Evolutionary conservation across 2,888 invertebrate species (phyloP), one percentile per base, ranked within the genome.

Genomic region (Prionchulus punctatus): DNA sequence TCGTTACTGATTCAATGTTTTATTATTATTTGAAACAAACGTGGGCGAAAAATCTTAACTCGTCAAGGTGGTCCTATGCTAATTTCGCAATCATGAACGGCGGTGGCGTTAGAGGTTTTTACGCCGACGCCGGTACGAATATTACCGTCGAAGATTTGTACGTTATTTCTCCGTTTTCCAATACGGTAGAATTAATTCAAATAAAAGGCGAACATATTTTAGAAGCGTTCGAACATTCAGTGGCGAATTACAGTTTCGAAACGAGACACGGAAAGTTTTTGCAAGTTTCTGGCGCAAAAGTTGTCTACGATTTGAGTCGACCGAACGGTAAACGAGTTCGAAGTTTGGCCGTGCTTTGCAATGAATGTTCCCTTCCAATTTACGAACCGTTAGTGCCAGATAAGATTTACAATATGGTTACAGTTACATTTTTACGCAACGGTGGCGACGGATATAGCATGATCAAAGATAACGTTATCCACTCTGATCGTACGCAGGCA

Each of bases 251-350:
- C 23, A n/a, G 18, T 4, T 7, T 23, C 18, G 4, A n/a, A 23
- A 7, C 12, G 7, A 45, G 45, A 23, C 45, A 23, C 18, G 45
- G 45, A 7, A 45, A 45, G 23, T 45, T 45, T 45, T 45, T 45
- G 23, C 45, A 45, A 45, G 45, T 45, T 45, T 45, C 45, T 12
- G 36, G 36, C 36, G 45, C 45, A 12, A 12, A 23, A 12, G 23
- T 45, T 23, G 23, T 23, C 23, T 45, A 45, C 45, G 12, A n/a
- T 45, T 45, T 45, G 45, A 23, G 23, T 45, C 76, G 77, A 60
- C 78, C 79, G 0, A 70, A 77, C 0, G 82, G 83, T 1, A 72
- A 75, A 0, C 78, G 86, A 63, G 83, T 89, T 0, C 69, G 77
- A 0, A 77, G 12, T 18, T 36, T 36, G 36, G 18, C 18, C 36